Percentiles rank a stretch among this genome's conserved stretches.
These are phyloP conservation scores for Anoplius nigerrimus DNA, from an alignment of 2,888 invertebrate genomes.

Conservation along the genomic window DNA sequence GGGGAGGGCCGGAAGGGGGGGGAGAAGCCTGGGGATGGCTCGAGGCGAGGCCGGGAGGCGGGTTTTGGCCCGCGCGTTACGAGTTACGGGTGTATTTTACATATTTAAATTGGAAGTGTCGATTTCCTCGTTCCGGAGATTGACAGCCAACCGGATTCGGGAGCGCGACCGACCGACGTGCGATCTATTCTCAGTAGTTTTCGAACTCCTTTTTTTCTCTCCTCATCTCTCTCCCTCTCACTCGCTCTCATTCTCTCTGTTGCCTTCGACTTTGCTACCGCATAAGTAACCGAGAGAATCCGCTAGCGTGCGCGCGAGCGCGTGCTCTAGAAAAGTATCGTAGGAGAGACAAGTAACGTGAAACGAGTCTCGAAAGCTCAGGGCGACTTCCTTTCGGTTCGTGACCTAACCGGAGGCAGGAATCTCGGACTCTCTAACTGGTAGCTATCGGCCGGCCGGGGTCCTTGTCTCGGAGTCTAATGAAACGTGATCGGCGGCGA, in stretches of 20 bases:
- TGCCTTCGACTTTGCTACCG: background rate
- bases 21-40: background rate
- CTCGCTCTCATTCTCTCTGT: constrained; percentile 1
- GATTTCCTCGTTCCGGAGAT: constrained; percentile 61
- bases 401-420: too few species aligned
- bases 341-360: too few species aligned
- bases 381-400: too few species aligned
- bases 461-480: too few species aligned
- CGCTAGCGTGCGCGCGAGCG: too few species aligned
- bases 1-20: too few species aligned
- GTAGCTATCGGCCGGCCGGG: too few species aligned
- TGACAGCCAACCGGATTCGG: constrained; percentile 51
- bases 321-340: too few species aligned
- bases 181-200: constrained; percentile 27
- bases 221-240: constrained; percentile 5
- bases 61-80: constrained; percentile 10
- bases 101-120: constrained; percentile 71
- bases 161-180: constrained; percentile 22
- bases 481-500: too few species aligned
- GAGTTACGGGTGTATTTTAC: constrained; percentile 58
- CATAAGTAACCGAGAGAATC: background rate
- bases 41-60: constrained; percentile 9
- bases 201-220: background rate
- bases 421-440: too few species aligned
- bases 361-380: too few species aligned